A percentile compares a stretch with the other conserved stretches of the same genome.
These are phyloP conservation scores for Colletes gigas DNA, from an alignment of 1,140 invertebrate species.

Conservation along the genomic window DNA sequence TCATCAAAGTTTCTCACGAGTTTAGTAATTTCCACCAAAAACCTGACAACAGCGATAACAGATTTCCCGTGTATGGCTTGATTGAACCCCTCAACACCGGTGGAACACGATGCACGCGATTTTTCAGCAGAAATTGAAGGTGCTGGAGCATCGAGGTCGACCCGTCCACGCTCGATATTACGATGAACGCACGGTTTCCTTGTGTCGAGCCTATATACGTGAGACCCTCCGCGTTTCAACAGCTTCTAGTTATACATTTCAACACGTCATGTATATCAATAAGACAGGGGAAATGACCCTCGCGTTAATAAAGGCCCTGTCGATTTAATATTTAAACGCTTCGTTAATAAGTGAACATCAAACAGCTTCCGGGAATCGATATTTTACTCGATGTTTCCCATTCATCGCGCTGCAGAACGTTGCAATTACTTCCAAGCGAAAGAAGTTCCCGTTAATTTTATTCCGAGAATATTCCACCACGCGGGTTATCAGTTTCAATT, in stretches of 20 bases:
- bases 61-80: slow-evolving; percentile 26
- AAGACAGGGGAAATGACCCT: slow-evolving; percentile 69
- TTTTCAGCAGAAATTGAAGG: slow-evolving; percentile 49
- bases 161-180: slow-evolving; percentile 51
- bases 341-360: slow-evolving; percentile 70
- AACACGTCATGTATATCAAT: slow-evolving; percentile 63
- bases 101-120: slow-evolving; percentile 31
- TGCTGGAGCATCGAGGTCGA: slow-evolving; percentile 18
- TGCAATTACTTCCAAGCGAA: too few species aligned
- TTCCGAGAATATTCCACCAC: too few species aligned
- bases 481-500: too few species aligned
- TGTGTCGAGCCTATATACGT: background rate
- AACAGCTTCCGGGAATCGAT: slow-evolving; percentile 29
- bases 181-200: slow-evolving; percentile 53
- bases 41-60: slow-evolving; percentile 31
- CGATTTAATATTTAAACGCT: slow-evolving; percentile 71
- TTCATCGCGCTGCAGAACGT: background rate
- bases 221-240: slow-evolving; percentile 40
- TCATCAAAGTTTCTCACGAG: too few species aligned
- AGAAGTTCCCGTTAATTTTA: too few species aligned
- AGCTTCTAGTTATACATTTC: slow-evolving; percentile 33
- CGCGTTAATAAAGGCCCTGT: slow-evolving; percentile 66
- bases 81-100: slow-evolving; percentile 20
- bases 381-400: background rate
- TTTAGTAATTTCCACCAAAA: too few species aligned